Percentiles rank a stretch among this genome's conserved stretches.
Conservation (phyloP, 2,113 vertebrate genomes). For the Riparia riparia region DNA sequence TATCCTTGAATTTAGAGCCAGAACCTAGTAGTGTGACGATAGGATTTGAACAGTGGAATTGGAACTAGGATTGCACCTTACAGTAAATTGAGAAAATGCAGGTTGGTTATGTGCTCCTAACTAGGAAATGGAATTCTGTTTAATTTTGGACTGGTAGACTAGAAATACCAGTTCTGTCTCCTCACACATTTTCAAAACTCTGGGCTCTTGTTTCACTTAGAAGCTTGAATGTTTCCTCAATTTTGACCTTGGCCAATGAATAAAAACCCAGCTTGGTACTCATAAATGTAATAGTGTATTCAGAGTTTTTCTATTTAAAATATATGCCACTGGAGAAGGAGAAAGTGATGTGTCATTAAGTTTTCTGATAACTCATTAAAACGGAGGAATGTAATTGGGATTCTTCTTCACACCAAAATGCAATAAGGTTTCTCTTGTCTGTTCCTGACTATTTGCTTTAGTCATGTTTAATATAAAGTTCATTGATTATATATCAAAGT, state of each 20-base stretch:
- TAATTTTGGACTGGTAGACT: neutral
- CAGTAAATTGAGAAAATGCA: neutral
- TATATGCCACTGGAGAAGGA: neutral
- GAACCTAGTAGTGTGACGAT: neutral
- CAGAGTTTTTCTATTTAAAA: neutral
- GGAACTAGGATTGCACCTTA: neutral
- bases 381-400: neutral
- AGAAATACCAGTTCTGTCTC: neutral
- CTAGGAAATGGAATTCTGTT: neutral
- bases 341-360: neutral
- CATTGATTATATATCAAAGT: neutral
- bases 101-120: neutral
- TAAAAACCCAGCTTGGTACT: neutral
- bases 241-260: neutral
- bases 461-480: neutral
- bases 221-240: neutral
- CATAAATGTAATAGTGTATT: accelerated
- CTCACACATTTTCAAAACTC: neutral
- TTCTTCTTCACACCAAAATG: neutral
- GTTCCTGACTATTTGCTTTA: neutral
- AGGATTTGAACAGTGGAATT: neutral
- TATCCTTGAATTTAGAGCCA: neutral
- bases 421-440: neutral
- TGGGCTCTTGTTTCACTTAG: neutral
- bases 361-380: neutral